These are phyloP conservation scores for Drosophila engyochracea DNA, from an alignment of 2,888 invertebrate genomes.

Conservation along the genomic window DNA sequence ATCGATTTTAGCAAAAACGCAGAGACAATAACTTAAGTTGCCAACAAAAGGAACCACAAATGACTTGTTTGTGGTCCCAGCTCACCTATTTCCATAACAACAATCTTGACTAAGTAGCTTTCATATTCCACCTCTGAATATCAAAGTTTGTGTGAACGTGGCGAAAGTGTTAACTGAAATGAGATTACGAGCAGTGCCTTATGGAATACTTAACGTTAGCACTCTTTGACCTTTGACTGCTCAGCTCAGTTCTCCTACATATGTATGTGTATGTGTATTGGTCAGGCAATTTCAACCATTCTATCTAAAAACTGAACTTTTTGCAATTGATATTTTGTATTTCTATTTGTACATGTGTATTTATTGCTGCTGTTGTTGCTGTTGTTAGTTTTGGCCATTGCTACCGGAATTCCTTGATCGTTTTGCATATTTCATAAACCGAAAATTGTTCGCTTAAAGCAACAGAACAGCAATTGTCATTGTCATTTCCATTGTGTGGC, in stretches of 20 bases:
- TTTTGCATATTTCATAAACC: slow-evolving; percentile 72
- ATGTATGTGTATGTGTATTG: not conserved
- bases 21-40: slow-evolving; percentile 1
- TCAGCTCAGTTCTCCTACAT: not conserved
- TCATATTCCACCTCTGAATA: not conserved
- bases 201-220: slow-evolving; percentile 11
- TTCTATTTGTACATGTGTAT: not conserved
- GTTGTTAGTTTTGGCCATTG: slow-evolving; percentile 43
- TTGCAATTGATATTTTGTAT: slow-evolving; percentile 22
- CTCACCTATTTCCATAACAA: slow-evolving; percentile 1
- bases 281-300: slow-evolving; percentile 18
- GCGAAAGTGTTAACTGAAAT: slow-evolving; percentile 8
- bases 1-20: slow-evolving; percentile 35
- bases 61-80: slow-evolving; percentile 1
- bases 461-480: slow-evolving; percentile 59
- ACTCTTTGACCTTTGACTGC: slow-evolving; percentile 26
- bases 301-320: slow-evolving; percentile 44
- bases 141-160: not conserved
- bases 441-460: slow-evolving; percentile 52
- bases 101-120: not conserved
- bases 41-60: not conserved
- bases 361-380: not conserved
- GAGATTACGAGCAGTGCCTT: not conserved
- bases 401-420: slow-evolving; percentile 66
- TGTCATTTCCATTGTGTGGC: slow-evolving; percentile 20